Conservation (phyloP, 2,113 vertebrate genomes). For the Odocoileus hemionus region DNA sequence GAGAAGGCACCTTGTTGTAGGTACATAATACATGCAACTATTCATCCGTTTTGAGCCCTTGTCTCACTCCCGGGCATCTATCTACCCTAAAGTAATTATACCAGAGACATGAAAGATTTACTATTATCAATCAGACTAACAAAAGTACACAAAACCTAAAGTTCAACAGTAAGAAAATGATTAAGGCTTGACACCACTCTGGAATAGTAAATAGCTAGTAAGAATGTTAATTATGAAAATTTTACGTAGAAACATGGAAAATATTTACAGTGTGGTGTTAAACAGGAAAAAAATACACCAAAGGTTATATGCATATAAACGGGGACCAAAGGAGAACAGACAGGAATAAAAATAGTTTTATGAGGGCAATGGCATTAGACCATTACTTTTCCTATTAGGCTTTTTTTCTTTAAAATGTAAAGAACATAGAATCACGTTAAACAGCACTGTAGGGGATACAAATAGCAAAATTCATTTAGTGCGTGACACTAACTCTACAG, state of each 20-base stretch:
- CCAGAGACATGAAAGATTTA: background rate
- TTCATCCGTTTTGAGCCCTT: background rate
- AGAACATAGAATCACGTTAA: background rate
- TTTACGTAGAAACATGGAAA: background rate
- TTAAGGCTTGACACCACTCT: background rate
- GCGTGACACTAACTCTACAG: background rate
- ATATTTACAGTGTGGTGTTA: background rate
- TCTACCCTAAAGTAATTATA: background rate
- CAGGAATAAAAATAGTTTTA: background rate
- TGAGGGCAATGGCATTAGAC: background rate
- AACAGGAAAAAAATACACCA: background rate
- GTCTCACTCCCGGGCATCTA: background rate
- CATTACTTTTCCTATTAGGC: background rate
- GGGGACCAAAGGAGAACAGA: background rate
- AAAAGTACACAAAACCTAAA: background rate
- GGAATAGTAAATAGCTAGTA: background rate
- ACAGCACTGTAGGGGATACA: background rate
- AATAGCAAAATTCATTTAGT: background rate
- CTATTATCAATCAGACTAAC: background rate
- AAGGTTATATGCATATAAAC: background rate
- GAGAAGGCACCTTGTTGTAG: background rate
- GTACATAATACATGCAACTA: background rate
- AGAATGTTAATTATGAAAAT: background rate
- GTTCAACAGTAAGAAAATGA: background rate
- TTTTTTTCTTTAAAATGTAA: background rate